Evolutionary conservation across 2,797 vertebrate species (phyloP).

Genomic region (Rhabdophis nuchalis): DNA sequence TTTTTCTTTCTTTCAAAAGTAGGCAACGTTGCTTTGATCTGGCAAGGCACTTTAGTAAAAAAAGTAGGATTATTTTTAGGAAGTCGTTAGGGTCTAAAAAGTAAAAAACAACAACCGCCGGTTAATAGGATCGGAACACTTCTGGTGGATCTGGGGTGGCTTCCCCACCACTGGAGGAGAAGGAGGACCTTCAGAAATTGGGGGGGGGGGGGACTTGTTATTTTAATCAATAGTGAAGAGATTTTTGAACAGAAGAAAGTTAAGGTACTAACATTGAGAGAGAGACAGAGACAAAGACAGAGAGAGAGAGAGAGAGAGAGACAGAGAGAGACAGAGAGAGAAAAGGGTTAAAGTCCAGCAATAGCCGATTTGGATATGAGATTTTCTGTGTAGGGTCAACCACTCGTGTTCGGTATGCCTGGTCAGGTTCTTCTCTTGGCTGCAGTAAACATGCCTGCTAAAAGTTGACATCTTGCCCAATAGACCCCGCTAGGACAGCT

Average conservation of each 20-base stretch:
- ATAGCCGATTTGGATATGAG: background rate
- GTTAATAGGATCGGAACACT: background rate
- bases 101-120: background rate
- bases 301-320: background rate
- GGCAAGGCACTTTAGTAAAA: background rate
- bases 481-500: slow-evolving; percentile 52
- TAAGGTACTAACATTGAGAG: background rate
- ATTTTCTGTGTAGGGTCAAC: slow-evolving; percentile 13
- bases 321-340: background rate
- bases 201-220: background rate
- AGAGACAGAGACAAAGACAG: slow-evolving; percentile 1
- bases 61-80: background rate
- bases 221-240: background rate
- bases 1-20: background rate
- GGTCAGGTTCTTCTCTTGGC: slow-evolving; percentile 46
- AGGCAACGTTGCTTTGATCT: background rate
- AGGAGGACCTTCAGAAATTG: background rate
- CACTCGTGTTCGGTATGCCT: slow-evolving; percentile 42
- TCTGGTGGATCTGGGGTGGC: background rate
- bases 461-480: slow-evolving; percentile 53
- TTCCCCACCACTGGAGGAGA: background rate
- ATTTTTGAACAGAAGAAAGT: background rate
- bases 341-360: background rate
- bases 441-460: slow-evolving; percentile 44
- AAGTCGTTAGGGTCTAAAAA: background rate